Percentiles rank a stretch among this genome's conserved stretches.
Conservation (phyloP, 2,888 invertebrate genomes). For the Ochlodes sylvanus region DNA sequence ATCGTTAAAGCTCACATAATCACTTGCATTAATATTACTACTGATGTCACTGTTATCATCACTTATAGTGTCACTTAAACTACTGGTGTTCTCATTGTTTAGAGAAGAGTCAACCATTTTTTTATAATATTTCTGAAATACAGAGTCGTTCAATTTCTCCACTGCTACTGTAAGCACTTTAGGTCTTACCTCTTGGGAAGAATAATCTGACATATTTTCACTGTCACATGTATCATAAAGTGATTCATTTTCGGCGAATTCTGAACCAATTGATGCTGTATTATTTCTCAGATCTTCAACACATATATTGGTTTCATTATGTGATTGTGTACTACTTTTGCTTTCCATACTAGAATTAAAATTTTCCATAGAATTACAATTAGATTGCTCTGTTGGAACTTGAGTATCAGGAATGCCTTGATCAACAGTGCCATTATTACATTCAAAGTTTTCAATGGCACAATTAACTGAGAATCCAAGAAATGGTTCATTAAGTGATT, state of each 20-base stretch:
- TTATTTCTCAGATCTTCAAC: background rate
- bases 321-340: background rate
- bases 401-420: slow-evolving; percentile 24
- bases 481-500: too few species aligned
- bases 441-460: slow-evolving; percentile 19
- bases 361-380: background rate
- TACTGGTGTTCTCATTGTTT: slow-evolving; percentile 26
- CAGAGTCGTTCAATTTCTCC: slow-evolving; percentile 60
- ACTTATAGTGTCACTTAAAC: slow-evolving; percentile 31
- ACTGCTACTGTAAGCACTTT: slow-evolving; percentile 59
- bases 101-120: slow-evolving; percentile 46
- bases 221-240: slow-evolving; percentile 72
- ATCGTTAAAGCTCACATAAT: slow-evolving; percentile 46
- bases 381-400: slow-evolving; percentile 7
- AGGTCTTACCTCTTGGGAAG: slow-evolving; percentile 34
- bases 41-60: slow-evolving; percentile 40
- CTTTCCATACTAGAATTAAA: background rate
- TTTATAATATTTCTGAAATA: slow-evolving; percentile 60
- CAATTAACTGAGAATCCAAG: slow-evolving; percentile 54
- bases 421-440: slow-evolving; percentile 25
- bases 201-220: slow-evolving; percentile 48
- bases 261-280: slow-evolving; percentile 6
- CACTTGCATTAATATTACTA: slow-evolving; percentile 40
- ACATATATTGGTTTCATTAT: background rate
- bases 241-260: slow-evolving; percentile 55